These are phyloP conservation scores for Brachionus rotundiformis DNA, from an alignment of 1,140 invertebrate species.

Conservation along the genomic window DNA sequence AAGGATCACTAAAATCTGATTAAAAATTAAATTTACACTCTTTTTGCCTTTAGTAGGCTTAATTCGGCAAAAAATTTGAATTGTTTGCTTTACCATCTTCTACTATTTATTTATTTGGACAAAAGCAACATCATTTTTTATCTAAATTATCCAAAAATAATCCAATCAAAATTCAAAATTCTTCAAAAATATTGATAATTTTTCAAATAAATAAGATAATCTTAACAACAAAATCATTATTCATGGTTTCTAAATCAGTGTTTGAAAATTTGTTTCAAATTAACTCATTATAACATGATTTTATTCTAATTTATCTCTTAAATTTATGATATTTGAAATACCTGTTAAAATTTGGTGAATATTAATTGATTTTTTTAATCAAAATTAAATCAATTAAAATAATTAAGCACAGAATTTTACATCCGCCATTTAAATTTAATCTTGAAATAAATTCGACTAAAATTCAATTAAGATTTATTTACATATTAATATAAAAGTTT, in stretches of 20 bases:
- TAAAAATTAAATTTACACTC: conserved; percentile 56
- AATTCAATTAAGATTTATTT: not conserved
- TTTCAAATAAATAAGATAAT: too few relatives aligned
- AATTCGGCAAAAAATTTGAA: conserved; percentile 63
- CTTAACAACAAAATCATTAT: too few relatives aligned
- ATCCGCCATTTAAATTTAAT: not conserved
- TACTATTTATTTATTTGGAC: not conserved
- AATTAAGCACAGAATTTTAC: not conserved
- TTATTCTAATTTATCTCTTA: too few relatives aligned
- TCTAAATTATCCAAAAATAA: too few relatives aligned
- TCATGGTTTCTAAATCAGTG: too few relatives aligned
- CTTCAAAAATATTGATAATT: too few relatives aligned
- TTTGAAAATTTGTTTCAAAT: too few relatives aligned
- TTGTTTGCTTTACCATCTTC: conserved; percentile 64
- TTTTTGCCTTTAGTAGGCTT: conserved; percentile 62
- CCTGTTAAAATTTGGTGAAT: too few relatives aligned
- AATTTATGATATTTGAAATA: too few relatives aligned
- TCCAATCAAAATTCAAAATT: too few relatives aligned
- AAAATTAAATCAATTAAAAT: not conserved
- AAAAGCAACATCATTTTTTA: not conserved
- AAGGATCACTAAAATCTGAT: not conserved
- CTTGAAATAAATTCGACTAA: not conserved
- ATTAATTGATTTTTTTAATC: too few relatives aligned
- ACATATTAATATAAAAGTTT: not conserved
- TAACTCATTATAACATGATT: too few relatives aligned